Evolutionary conservation across 2,888 invertebrate genomes (phyloP), one percentile per base, ranked within the genome.

Genomic region (Aradus depressus): DNA sequence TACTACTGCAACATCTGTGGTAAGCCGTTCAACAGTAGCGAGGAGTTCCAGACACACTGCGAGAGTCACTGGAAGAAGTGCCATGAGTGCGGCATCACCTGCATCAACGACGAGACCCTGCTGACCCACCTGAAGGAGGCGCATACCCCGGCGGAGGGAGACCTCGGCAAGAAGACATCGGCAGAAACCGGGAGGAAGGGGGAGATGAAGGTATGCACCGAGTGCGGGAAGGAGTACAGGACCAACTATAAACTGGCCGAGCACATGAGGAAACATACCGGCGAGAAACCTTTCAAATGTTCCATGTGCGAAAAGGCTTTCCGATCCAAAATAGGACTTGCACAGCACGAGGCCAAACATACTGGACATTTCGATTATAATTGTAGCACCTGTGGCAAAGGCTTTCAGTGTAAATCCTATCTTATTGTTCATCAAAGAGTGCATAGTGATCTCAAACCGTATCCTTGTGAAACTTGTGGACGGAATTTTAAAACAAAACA

Each of bases 401-500:
- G 76, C 12, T 77, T 77, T 58, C 75, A 76, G 53, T 75, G 75
- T 60, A 74, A 73, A 59, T 76, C 75, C 59, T 77, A 76, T 59
- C 64, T 77, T 22, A 74, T 74, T 54, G 75, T 76, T 1, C 77
- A 77, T 61, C 76, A 77, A 61, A 67, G 75, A 45, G 75, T 75
- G 0, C 77, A 77, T 63, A 75, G 75, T 0, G 74, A 75, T 56
- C 58, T 72, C 4, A 76, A 76, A 60, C 75, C 75, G 0, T 77
- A 71, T 59, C 71, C 73, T 1, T 77, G 77, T 60, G 69, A 68
- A 1, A 75, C 72, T 0, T 77, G 77, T 58, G 72, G 72, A 1
- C 71, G 73, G 51, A 72, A 72, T 62, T 76, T 77, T 58, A 77
- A 77, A 63, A 74, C 75, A 1, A 77, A 76, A 64, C 76, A 76